Evolutionary conservation across 2,797 vertebrate genomes (phyloP), one percentile per base, ranked within the genome.

Genomic region (Paedocypris micromegethes): DNA sequence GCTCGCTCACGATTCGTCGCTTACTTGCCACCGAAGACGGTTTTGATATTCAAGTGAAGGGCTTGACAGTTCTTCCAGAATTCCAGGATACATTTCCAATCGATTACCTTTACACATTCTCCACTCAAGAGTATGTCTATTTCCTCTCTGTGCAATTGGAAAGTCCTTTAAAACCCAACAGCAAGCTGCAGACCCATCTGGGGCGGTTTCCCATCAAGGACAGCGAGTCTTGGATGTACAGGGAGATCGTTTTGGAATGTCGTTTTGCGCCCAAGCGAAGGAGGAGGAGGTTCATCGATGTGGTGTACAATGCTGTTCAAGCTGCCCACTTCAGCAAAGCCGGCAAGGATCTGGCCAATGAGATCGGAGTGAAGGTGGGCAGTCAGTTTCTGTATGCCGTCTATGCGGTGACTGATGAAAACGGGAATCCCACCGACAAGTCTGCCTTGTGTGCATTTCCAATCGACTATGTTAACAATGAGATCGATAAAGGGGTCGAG

Each of bases 371-470:
- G 0, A 75, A 85, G 0, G 72, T 81, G 68, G 84, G 86, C 0
- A 91, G 91, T 45, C 84, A 76, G 1, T 93, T 98, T 69, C 88
- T 99, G 0, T 98, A 95, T 0, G 93, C 92, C 0, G 92, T 91
- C 69, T 99, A 98, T 0, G 88, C 89, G 0, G 82, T 92, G 52
- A 92, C 88, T 0, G 70, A 63, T 5, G 86, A 90, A 64, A 82
- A 82, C 2, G 73, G 81, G 0, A 70, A 70, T 46, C 86, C 87
- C 0, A 84, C 57, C 43, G 79, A 85, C 0, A 80, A 82, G 71
- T 98, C 96, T 0, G 94, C 95, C 0, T 83, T 99, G 58, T 99
- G 96, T 0, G 93, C 93, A 62, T 98, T 97, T 75, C 91, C 94
- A 0, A 78, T 98, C 52, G 80, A 72, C 72, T 81, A 83, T 2